These are phyloP conservation scores for Monomorium pharaonis DNA, from an alignment of 1,140 invertebrate species.

Conservation along the genomic window DNA sequence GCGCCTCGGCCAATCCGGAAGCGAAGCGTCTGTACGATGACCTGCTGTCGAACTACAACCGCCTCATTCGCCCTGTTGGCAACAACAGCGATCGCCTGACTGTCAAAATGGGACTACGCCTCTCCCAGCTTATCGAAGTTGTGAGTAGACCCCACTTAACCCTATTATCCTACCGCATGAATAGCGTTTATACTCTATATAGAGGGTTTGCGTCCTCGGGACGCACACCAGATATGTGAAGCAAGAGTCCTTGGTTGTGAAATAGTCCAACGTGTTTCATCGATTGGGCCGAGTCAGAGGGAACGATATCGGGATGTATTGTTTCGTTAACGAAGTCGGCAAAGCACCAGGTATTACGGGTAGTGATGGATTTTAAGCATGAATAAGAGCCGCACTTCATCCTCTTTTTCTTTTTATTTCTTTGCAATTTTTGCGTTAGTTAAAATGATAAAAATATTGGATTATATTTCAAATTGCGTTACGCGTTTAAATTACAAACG, in stretches of 20 bases:
- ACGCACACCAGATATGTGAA: conserved; percentile 36
- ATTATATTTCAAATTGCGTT: conserved; percentile 1
- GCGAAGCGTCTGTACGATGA: conserved; percentile 98
- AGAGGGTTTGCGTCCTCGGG: conserved; percentile 2
- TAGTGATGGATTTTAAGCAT: neutral
- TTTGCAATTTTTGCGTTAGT: neutral
- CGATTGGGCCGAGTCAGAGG: conserved; percentile 2
- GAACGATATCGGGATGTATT: conserved; percentile 18
- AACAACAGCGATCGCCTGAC: conserved; percentile 98
- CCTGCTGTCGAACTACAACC: conserved; percentile 98
- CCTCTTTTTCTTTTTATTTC: neutral
- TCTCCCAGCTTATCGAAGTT: conserved; percentile 99
- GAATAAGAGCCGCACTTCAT: neutral
- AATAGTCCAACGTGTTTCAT: conserved; percentile 52
- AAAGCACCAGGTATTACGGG: neutral
- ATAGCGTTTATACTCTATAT: conserved; percentile 52
- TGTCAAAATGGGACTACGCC: conserved; percentile 97
- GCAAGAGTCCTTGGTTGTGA: conserved; percentile 53
- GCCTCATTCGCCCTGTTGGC: conserved; percentile 97
- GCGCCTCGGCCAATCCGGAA: conserved; percentile 91
- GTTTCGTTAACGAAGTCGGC: conserved; percentile 20
- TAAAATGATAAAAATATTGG: neutral
- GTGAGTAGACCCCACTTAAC: conserved; percentile 89
- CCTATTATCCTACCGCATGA: conserved; percentile 54
- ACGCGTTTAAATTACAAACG: neutral